Evolutionary conservation across 2,113 vertebrate genomes (phyloP).

Genomic region (Dasyprocta punctata): DNA sequence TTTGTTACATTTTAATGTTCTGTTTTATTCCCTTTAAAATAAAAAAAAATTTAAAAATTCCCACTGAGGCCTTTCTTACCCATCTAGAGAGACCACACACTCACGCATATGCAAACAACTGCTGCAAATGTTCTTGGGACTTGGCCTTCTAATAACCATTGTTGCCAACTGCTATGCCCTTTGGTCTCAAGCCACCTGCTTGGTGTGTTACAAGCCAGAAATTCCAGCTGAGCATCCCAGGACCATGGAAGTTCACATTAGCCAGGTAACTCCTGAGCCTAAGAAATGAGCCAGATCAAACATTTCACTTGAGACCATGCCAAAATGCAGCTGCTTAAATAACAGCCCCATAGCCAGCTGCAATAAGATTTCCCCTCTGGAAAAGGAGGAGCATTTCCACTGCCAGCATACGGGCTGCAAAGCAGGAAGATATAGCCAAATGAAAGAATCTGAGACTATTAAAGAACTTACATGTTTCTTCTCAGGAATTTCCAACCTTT

Average conservation of each 20-base stretch:
- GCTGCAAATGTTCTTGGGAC: not conserved
- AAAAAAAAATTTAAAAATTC: not conserved
- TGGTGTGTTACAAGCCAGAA: slow-evolving; percentile 17
- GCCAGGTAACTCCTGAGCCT: slow-evolving; percentile 50
- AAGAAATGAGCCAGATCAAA: slow-evolving; percentile 42
- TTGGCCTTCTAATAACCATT: slow-evolving; percentile 32
- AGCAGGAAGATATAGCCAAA: not conserved
- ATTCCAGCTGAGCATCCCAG: slow-evolving; percentile 29
- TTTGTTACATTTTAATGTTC: too few species aligned
- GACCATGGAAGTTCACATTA: not conserved
- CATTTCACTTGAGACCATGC: not conserved
- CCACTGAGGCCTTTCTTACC: not conserved
- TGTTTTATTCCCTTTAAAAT: too few species aligned
- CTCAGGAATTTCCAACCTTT: not conserved
- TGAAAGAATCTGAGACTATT: not conserved
- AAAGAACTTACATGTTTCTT: not conserved
- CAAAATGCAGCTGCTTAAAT: slow-evolving; percentile 66
- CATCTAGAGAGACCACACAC: not conserved
- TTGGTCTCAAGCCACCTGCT: slow-evolving; percentile 58
- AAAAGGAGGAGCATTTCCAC: not conserved
- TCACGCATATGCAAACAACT: not conserved
- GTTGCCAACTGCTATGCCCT: slow-evolving; percentile 31
- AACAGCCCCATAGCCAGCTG: slow-evolving; percentile 2
- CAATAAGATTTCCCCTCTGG: not conserved
- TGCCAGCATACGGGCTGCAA: not conserved